Evolutionary conservation across 2,797 vertebrate species (phyloP), one percentile per base, ranked within the genome.

Genomic region (Pelodytes ibericus): DNA sequence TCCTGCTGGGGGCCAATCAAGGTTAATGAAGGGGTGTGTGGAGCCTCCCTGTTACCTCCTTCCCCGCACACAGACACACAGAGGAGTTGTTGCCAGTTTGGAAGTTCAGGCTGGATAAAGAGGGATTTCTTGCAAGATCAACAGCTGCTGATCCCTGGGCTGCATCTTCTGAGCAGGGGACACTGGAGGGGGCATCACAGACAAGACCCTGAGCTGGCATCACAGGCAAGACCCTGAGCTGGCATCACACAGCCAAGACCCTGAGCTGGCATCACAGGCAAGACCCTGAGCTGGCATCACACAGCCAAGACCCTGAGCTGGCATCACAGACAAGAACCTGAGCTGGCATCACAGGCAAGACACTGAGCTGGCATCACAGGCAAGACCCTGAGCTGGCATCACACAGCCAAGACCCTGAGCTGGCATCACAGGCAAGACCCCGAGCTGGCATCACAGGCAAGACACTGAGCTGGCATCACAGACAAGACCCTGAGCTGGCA

Each of bases 1-100:
- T 25, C 59, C 7, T 64, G 22, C 8, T 3, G 11, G 29, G 20
- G 71, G 71, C 51, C 72, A 66, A 44, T 57, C 51, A 47, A 49
- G 63, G 72, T 74, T 18, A 58, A n/a, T 39, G 30, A 22, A 25
- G 36, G 71, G 61, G 16, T n/a, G 47, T 26, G 71, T 10, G 5
- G 58, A 25, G 20, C 22, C 31, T 11, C 2, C 29, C 20, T 15
- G 25, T 39, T 24, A 16, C 27, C 7, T 2, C 47, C 65, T 31
- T n/a, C 62, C 66, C 26, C 13, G 24, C 8, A 3, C 44, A 4
- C 13, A 5, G n/a, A 20, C 22, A 20, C 26, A 39, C 36, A 18
- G 41, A n/a, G 3, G 25, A 24, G 64, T 8, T 25, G 29, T 3
- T 15, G 24, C 5, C 15, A 29, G 25, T 24, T 31, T 3, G 5